Conservation (phyloP, 2,797 vertebrate genomes). For the Fistularia tabacaria region DNA sequence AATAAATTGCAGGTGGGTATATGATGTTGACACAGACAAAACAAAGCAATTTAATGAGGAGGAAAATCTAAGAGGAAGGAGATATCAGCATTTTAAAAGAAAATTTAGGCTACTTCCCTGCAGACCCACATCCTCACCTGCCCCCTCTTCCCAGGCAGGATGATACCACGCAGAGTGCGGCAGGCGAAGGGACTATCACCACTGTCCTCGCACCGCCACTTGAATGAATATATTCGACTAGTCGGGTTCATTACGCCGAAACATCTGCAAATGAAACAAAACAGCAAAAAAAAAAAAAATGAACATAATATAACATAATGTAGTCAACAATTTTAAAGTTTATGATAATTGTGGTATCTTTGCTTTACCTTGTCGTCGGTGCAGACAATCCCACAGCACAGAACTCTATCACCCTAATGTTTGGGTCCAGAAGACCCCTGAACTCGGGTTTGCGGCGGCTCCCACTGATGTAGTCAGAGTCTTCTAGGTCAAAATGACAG, state of each 20-base stretch:
- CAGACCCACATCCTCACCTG: conserved; percentile 71
- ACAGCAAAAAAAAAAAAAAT: no score
- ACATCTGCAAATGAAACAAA: conserved; percentile 59
- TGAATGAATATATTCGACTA: conserved; percentile 74
- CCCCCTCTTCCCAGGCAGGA: conserved; percentile 80
- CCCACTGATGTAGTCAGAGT: conserved; percentile 78
- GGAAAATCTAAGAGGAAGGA: no score
- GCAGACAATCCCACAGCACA: conserved; percentile 67
- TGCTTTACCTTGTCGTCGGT: conserved; percentile 68
- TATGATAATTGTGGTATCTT: background rate
- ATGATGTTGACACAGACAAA: background rate
- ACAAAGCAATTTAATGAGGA: no score
- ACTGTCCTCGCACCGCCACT: conserved; percentile 80
- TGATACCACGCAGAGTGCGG: conserved; percentile 70
- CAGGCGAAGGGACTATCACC: conserved; percentile 74
- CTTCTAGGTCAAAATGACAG: conserved; percentile 80
- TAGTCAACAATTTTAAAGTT: background rate
- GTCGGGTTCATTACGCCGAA: conserved; percentile 87
- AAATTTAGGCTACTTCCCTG: no score
- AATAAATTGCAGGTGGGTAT: no score
- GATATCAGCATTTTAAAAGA: no score
- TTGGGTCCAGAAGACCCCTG: conserved; percentile 54
- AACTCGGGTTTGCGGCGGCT: conserved; percentile 54
- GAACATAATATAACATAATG: no score
- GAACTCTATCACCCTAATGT: conserved; percentile 81